phyloP scores from a whole-genome alignment of 2,888 invertebrate species.

The Ochropacha duplaris region DNA sequence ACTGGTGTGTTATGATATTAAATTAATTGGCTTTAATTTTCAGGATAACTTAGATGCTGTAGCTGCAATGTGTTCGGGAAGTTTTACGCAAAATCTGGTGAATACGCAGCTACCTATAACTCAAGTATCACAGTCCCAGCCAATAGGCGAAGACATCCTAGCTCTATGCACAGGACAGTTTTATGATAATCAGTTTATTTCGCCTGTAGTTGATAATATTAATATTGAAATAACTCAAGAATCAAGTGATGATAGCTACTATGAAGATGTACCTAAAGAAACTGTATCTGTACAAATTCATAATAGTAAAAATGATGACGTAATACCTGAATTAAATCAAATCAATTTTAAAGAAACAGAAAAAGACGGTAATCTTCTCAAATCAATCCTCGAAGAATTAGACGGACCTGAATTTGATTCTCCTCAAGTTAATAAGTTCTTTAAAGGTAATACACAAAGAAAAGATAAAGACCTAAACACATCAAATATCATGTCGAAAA shows the following conservation, averaged over 20 bases:
- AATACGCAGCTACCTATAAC: constrained; percentile 51
- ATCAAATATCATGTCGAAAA: constrained; percentile 44
- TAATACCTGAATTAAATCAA: constrained; percentile 9
- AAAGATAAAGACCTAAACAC: constrained; percentile 18
- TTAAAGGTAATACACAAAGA: constrained; percentile 35
- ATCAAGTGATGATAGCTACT: constrained; percentile 12
- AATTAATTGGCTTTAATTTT: background rate
- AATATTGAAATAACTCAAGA: constrained; percentile 26
- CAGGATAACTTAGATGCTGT: constrained; percentile 76
- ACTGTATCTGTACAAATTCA: constrained; percentile 8
- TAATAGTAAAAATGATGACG: constrained; percentile 9
- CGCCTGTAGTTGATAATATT: constrained; percentile 33
- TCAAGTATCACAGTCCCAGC: constrained; percentile 54
- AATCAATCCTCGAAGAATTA: constrained; percentile 67
- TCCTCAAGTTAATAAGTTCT: constrained; percentile 59
- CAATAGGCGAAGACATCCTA: constrained; percentile 75
- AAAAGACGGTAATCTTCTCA: constrained; percentile 37
- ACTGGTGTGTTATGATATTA: background rate
- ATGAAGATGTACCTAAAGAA: constrained; percentile 17
- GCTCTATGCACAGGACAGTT: constrained; percentile 84
- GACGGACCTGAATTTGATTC: constrained; percentile 57
- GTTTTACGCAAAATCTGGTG: constrained; percentile 66
- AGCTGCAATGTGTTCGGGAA: constrained; percentile 83
- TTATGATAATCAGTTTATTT: constrained; percentile 69
- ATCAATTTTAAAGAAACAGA: background rate